phyloP scores from a whole-genome alignment of 2,888 invertebrate species.

The Conistra vaccinii region DNA sequence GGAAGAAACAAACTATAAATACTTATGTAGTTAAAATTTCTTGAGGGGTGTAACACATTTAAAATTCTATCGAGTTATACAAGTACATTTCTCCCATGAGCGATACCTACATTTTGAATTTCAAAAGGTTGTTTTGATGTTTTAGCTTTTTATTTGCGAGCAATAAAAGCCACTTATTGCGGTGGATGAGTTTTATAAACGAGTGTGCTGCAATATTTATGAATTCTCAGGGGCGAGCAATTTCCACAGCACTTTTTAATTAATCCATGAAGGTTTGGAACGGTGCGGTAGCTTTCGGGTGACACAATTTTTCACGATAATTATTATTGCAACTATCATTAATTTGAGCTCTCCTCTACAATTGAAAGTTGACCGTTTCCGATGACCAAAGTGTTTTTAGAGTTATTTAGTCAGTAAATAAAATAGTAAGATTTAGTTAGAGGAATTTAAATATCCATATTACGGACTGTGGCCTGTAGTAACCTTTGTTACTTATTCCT shows the following conservation, averaged over 20 bases:
- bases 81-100: not conserved
- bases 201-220: constrained; percentile 43
- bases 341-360: not conserved
- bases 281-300: not conserved
- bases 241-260: constrained; percentile 14
- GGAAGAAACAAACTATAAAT: not conserved
- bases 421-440: not conserved
- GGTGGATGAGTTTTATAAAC: constrained; percentile 53
- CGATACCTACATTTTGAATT: constrained; percentile 33
- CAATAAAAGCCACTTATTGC: constrained; percentile 55
- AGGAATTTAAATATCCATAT: not conserved
- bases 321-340: not conserved
- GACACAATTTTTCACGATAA: too few species aligned
- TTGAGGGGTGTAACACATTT: not conserved
- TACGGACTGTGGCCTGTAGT: too few species aligned
- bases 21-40: not conserved
- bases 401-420: not conserved
- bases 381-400: not conserved
- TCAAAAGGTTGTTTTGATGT: constrained; percentile 27
- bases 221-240: constrained; percentile 24
- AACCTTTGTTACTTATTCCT: not conserved
- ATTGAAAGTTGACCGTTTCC: not conserved
- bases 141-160: constrained; percentile 44
- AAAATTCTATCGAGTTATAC: not conserved
- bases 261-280: not conserved